phyloP scores from a whole-genome alignment of 2,888 invertebrate genomes.

The Platycnemis pennipes region DNA sequence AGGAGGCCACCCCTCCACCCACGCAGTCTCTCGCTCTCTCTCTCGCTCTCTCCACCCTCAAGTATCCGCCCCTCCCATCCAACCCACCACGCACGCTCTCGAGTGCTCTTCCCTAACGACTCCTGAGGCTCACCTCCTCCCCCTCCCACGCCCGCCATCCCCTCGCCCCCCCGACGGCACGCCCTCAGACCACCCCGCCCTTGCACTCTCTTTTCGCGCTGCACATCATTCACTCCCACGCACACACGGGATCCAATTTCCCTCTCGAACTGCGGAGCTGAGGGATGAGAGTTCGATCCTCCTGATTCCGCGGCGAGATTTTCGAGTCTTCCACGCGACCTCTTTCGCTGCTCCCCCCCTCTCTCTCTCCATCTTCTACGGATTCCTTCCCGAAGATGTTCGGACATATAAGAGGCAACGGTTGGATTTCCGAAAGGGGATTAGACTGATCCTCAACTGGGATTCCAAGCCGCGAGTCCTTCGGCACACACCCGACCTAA shows the following conservation, averaged over 20 bases:
- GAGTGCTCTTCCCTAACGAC: not conserved
- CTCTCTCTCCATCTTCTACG: no score
- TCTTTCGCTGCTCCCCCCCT: no score
- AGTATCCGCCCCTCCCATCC: not conserved
- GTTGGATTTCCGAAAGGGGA: no score
- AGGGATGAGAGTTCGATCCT: not conserved
- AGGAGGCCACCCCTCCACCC: not conserved
- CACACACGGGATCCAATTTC: not conserved
- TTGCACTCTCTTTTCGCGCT: not conserved
- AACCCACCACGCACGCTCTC: not conserved
- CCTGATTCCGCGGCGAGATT: no score
- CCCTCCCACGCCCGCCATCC: not conserved
- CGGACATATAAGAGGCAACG: no score
- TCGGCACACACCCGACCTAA: no score
- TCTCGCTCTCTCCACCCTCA: not conserved
- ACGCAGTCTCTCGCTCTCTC: not conserved
- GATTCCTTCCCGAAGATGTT: no score
- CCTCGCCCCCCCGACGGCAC: not conserved
- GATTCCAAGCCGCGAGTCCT: no score
- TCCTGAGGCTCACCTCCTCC: not conserved
- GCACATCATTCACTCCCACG: not conserved
- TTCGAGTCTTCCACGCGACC: no score
- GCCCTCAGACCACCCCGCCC: not conserved
- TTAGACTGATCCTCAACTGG: no score
- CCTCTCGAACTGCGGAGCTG: not conserved